Base-by-base conservation (phyloP, 2,888 invertebrate species). In the Drosophila setosimentum region DNA sequence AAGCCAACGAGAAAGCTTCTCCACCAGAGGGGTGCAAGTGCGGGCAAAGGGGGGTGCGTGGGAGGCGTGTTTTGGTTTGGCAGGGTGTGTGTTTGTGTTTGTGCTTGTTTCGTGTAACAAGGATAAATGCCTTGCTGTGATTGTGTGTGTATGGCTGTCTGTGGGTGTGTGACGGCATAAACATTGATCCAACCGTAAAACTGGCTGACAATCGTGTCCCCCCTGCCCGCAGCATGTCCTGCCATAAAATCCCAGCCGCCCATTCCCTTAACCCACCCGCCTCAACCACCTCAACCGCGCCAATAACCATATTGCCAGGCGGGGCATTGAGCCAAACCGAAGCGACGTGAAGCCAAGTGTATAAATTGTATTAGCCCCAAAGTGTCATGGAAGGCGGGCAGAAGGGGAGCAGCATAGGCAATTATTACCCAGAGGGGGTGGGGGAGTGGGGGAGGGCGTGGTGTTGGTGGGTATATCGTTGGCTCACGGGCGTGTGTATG, bases 161-260 rank as follows among this genome's bases (percentile, higher is more conserved):
- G 68, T 73, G 68, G 60, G 70, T 78, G 69, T 78, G 73, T 77
- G 72, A 80, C 62, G 84, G 78, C 84, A 90, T 82, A 82, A 89
- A 87, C 91, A 90, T 90, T 90, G 91, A 91, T 89, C 90, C 83
- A 86, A 86, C 85, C 80, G 83, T 88, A 89, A 84, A 84, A 81
- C 83, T 83, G 80, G 78, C 89, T 88, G 89, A 88, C 87, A 88
- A 88, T 80, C 86, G 89, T 76, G 82, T 63, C 55, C 58, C 58
- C n/a, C 16, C 45, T n/a, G 29, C 49, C 27, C 3, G 58, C 68
- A 4, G 42, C 75, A 64, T 33, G 45, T 60, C 63, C 72, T 67
- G 69, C 55, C 72, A 32, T 51, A 60, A 53, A 51, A 54, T 37
- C 53, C 57, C 48, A 48, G 54, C 62, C 27, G 29, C 50, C 35